Evolutionary conservation across 2,113 vertebrate species (phyloP).

Genomic region (Dolichallabes microphthalmus): DNA sequence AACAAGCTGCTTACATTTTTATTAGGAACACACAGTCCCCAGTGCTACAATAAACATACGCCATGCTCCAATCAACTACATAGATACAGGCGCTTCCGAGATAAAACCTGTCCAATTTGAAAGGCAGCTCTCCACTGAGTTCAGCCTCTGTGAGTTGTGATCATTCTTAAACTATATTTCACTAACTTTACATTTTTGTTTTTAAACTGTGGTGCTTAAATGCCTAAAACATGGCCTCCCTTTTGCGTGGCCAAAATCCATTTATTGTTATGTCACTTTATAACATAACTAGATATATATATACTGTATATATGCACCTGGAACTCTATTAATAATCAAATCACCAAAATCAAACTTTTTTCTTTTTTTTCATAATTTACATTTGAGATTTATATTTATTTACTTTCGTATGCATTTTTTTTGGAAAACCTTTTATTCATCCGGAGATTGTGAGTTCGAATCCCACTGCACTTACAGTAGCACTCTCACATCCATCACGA

Average conservation of each 20-base stretch:
- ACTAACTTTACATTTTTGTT: not conserved
- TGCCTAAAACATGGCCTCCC: not conserved
- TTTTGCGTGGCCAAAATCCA: not conserved
- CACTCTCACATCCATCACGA: too few species aligned
- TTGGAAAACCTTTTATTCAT: too few species aligned
- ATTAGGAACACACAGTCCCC: conserved; percentile 8
- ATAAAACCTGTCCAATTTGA: not conserved
- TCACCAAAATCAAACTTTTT: too few species aligned
- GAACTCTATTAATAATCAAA: too few species aligned
- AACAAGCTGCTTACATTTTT: conserved; percentile 38
- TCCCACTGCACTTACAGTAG: too few species aligned
- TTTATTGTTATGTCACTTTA: not conserved
- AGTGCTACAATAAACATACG: not conserved
- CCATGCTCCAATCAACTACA: not conserved
- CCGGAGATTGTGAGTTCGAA: too few species aligned
- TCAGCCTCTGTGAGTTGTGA: not conserved
- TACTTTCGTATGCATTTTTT: not conserved
- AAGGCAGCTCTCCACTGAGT: too few species aligned
- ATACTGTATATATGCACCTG: too few species aligned
- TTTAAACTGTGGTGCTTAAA: not conserved
- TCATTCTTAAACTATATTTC: not conserved
- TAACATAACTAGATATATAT: too few species aligned
- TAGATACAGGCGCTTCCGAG: not conserved
- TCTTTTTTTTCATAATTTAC: too few species aligned
- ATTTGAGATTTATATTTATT: too few species aligned